Evolutionary conservation across 1,140 invertebrate species (phyloP).

Genomic region (Drosophila serrata): DNA sequence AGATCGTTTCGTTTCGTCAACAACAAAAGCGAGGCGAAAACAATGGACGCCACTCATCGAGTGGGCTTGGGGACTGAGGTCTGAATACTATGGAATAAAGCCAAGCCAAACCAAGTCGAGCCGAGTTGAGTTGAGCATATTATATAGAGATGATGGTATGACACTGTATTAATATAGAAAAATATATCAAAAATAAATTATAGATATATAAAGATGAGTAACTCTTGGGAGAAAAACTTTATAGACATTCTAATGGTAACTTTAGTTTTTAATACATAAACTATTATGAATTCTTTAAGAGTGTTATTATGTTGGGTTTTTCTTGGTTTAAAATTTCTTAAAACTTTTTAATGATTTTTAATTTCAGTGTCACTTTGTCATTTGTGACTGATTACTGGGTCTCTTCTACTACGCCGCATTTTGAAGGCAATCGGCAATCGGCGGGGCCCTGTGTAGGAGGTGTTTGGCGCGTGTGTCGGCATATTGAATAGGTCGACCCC

Average conservation of each 20-base stretch:
- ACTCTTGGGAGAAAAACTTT: no score
- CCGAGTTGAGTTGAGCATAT: conserved; percentile 4
- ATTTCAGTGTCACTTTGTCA: conserved; percentile 3
- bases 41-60: conserved; percentile 75
- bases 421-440: conserved; percentile 38
- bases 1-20: conserved; percentile 63
- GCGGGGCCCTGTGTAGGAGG: conserved; percentile 67
- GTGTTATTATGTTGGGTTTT: no score
- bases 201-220: not conserved
- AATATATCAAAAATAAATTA: not conserved
- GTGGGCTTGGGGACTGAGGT: conserved; percentile 49
- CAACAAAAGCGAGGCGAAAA: conserved; percentile 56
- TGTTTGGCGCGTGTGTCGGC: conserved; percentile 82
- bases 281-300: no score
- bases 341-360: not conserved
- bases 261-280: no score
- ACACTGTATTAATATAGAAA: not conserved
- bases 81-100: conserved; percentile 33
- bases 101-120: not conserved
- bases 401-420: conserved; percentile 39
- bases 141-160: conserved; percentile 15
- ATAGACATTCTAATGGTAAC: no score
- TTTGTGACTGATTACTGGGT: conserved; percentile 19
- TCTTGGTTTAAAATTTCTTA: not conserved
- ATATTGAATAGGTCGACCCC: conserved; percentile 82